Base-by-base conservation (phyloP, 2,797 vertebrate genomes). In the Champsocephalus gunnari region DNA sequence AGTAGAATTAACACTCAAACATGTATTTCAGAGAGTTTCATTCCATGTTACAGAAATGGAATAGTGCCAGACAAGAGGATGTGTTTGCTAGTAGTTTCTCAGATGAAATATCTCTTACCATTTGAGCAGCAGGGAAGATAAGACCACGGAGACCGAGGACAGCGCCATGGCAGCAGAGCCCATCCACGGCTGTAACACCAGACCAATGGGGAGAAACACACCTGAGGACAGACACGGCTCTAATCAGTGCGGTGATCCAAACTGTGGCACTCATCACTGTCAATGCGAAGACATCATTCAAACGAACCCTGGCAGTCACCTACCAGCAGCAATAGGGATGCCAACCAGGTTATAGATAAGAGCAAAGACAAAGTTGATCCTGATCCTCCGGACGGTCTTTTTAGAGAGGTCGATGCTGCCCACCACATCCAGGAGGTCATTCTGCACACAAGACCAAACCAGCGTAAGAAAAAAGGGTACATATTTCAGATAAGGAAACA, bases 151-250 rank as follows among this genome's bases (percentile, higher is more conserved):
- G 70, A 99, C 96, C 0, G 98, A 99, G 1, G 98, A 99, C 66
- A 97, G 95, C 0, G 98, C 98, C 98, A 99, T 99, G 5, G 98
- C 98, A 3, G 97, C 98, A 0, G 98, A 99, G 66, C 96, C 98
- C 98, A 99, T 99, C 98, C 98, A 99, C 0, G 98, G 98, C 92
- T 98, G 96, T 49, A 99, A 90, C 81, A 99, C 96, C 0, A 99
- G 92, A 12, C 98, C 98, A 0, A 96, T 16, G 4, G 98, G 98
- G 86, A 99, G 95, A 84, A 99, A 98, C 16, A 97, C 93, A 59
- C 98, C 98, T 99, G 90, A 9, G 28, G 32, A 80, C 5, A 58
- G 9, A 68, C 34, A 10, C 10, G 6, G 0, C 3, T 54, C 8
- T 57, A 3, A 24, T 66, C 44, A 58, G 45, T 5, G 0, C n/a